Base-by-base conservation (phyloP, 2,797 vertebrate species). In the Rhabdophis nuchalis region DNA sequence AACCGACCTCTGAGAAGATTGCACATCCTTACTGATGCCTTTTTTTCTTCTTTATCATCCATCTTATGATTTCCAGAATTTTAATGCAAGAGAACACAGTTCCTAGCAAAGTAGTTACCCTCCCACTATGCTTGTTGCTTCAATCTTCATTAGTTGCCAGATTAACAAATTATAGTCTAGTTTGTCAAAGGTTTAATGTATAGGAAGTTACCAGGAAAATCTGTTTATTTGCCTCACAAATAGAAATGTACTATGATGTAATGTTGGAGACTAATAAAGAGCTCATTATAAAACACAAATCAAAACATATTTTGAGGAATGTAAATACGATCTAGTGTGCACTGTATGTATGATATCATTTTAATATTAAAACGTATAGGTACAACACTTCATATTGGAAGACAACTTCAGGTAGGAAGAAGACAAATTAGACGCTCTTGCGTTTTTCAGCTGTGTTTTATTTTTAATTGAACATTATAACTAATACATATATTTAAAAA, bases 291-390 rank as follows among this genome's bases (percentile, higher is more conserved):
- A 77, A n/a, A 86, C 18, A 54, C n/a, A 29, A 23, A 29, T 93
- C 18, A 7, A 86, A 14, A 50, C 57, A 94, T 93, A 36, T 95
- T 93, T 95, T 50, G 20, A 94, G 96, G 94, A 93, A 91, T 95
- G 94, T 94, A 93, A 96, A 95, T 96, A 95, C 96, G 96, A 96
- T 91, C 96, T 97, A 96, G 95, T 93, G 96, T 96, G 87, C 93
- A 27, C 58, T 58, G 57, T 25, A 93, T 94, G 96, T 94, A 96
- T 89, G 12, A 0, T 92, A 93, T 91, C 89, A 1, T 53, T 87
- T 82, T 3, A 88, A 90, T 86, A 25, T 53, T 72, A 54, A 72
- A 90, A 16, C n/a, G 41, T 85, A 52, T 52, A 27, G 29, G 13
- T 1, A 58, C 10, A 52, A 32, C 10, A 41, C 53, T 54, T 68